Evolutionary conservation across 2,113 vertebrate species (phyloP).

Genomic region (Eulemur macaco): DNA sequence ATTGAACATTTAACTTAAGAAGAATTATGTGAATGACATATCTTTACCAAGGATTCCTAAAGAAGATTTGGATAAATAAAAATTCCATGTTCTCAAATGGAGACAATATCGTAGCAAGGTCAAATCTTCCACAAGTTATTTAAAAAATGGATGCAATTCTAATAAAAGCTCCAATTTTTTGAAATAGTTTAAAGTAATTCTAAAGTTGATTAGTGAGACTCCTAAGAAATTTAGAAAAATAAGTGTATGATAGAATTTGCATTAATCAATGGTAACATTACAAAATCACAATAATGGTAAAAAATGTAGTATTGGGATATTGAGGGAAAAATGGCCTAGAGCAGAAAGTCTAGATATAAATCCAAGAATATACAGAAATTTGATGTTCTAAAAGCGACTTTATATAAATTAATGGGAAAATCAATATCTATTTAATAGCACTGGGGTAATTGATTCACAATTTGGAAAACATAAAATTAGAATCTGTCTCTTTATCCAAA

Average conservation of each 20-base stretch:
- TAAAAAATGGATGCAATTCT: neutral
- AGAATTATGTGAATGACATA: neutral
- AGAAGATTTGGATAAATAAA: neutral
- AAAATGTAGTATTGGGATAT: neutral
- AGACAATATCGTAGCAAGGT: neutral
- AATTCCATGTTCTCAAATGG: neutral
- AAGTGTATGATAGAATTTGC: neutral
- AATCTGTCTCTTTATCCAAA: neutral
- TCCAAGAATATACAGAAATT: neutral
- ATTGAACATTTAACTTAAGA: neutral
- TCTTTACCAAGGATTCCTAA: neutral
- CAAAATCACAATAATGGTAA: neutral
- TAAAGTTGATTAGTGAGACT: neutral
- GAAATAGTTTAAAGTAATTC: constrained; percentile 26
- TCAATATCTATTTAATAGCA: neutral
- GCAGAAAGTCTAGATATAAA: neutral
- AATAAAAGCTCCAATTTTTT: neutral
- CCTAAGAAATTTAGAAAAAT: neutral
- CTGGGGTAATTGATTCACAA: neutral
- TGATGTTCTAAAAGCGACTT: constrained; percentile 19
- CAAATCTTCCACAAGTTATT: constrained; percentile 8
- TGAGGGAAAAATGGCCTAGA: neutral
- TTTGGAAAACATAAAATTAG: constrained; percentile 3
- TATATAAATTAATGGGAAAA: neutral
- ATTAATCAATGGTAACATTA: neutral